Conservation (phyloP, 1,140 invertebrate genomes). For the Drosophila tristis region DNA sequence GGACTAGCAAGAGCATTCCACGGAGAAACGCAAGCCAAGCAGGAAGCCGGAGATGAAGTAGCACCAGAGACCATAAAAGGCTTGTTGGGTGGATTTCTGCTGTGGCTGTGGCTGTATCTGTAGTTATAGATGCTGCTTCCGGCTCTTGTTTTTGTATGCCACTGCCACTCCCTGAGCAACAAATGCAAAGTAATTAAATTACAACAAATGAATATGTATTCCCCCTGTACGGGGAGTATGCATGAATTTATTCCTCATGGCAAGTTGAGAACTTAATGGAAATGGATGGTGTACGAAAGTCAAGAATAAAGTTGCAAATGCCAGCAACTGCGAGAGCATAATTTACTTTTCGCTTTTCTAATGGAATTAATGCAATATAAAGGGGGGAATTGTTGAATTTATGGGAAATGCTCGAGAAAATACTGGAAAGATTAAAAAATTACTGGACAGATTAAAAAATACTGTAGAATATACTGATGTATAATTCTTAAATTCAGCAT, state of each 20-base stretch:
- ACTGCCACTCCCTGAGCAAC: constrained; percentile 8
- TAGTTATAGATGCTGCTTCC: too few species aligned
- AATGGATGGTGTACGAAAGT: constrained; percentile 7
- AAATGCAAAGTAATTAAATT: constrained; percentile 42
- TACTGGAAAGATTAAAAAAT: too few species aligned
- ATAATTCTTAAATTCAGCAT: too few species aligned
- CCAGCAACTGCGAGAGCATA: constrained; percentile 14
- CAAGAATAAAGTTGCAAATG: constrained; percentile 23
- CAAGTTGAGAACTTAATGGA: too few species aligned
- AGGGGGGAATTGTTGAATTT: constrained; percentile 7
- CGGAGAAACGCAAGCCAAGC: too few species aligned
- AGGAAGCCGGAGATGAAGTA: too few species aligned
- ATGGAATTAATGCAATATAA: constrained; percentile 23
- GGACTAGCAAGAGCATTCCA: too few species aligned
- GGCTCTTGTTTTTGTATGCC: not conserved
- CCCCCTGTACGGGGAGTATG: not conserved
- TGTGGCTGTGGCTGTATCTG: not conserved
- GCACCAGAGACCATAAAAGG: constrained; percentile 2
- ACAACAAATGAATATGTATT: constrained; percentile 23
- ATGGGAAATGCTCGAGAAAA: too few species aligned
- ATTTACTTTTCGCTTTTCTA: constrained; percentile 28
- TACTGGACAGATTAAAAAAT: too few species aligned
- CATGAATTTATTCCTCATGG: constrained; percentile 11
- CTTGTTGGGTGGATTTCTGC: constrained; percentile 18
- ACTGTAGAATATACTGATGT: too few species aligned